Percentiles rank a stretch among this genome's conserved stretches.
These are phyloP conservation scores for Coelopa frigida DNA, from an alignment of 1,140 invertebrate genomes.

Conservation along the genomic window DNA sequence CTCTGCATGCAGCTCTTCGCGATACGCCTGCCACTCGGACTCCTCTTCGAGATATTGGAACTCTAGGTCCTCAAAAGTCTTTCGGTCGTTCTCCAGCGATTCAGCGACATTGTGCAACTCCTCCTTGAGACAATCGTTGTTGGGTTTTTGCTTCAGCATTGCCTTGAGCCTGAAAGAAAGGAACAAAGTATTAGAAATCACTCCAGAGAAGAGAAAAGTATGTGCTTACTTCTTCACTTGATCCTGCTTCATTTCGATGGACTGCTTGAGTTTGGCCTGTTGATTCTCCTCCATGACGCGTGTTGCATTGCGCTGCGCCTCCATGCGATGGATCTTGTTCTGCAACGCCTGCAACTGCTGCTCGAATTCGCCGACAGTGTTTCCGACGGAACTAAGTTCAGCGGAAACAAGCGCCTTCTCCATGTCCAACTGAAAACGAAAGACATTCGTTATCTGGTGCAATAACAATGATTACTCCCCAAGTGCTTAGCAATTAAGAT, in stretches of 20 bases:
- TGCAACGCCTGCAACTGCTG: slow-evolving; percentile 47
- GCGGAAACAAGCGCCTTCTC: slow-evolving; percentile 75
- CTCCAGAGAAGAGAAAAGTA: slow-evolving; percentile 3
- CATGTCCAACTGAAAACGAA: slow-evolving; percentile 63
- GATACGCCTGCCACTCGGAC: slow-evolving; percentile 69
- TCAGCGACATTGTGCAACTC: slow-evolving; percentile 57
- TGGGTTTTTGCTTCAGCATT: slow-evolving; percentile 47
- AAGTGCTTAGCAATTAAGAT: no score
- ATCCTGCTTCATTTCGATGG: slow-evolving; percentile 43
- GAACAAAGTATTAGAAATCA: slow-evolving; percentile 6
- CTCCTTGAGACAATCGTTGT: slow-evolving; percentile 51
- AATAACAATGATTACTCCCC: no score
- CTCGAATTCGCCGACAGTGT: slow-evolving; percentile 67
- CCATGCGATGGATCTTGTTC: slow-evolving; percentile 34
- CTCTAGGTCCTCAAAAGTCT: slow-evolving; percentile 86
- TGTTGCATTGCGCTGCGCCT: slow-evolving; percentile 41
- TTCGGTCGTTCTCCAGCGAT: slow-evolving; percentile 61
- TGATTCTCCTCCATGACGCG: slow-evolving; percentile 44
- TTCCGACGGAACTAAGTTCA: slow-evolving; percentile 69
- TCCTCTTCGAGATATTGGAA: slow-evolving; percentile 90
- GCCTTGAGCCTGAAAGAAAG: slow-evolving; percentile 47
- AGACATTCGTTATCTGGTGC: no score
- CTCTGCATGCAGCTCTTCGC: slow-evolving; percentile 75
- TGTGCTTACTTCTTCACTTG: slow-evolving; percentile 31
- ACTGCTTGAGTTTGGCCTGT: slow-evolving; percentile 41